phyloP scores from a whole-genome alignment of 1,140 invertebrate species.

The Brachionus koreanus region DNA sequence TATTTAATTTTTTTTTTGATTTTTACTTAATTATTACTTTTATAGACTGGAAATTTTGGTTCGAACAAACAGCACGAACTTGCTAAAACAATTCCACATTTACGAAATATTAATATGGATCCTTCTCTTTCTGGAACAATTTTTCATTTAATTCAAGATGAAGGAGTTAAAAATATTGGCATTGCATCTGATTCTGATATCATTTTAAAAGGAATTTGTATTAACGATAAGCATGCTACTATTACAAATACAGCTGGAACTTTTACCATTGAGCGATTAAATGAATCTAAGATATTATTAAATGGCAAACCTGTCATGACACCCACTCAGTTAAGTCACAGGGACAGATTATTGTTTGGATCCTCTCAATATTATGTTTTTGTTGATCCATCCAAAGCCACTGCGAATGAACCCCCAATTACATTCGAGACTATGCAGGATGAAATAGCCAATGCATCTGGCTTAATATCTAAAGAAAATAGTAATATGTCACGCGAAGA shows the following conservation, averaged over 20 bases:
- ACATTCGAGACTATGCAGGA: constrained; percentile 60
- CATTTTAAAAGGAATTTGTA: constrained; percentile 62
- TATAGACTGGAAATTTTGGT: constrained; percentile 48
- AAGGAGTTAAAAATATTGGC: constrained; percentile 63
- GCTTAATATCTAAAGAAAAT: constrained; percentile 54
- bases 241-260: constrained; percentile 58
- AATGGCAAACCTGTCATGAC: constrained; percentile 61
- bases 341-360: constrained; percentile 61
- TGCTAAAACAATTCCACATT: constrained; percentile 60
- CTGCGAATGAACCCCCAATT: constrained; percentile 47
- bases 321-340: constrained; percentile 61
- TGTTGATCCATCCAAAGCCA: constrained; percentile 20
- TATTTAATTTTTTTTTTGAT: neutral
- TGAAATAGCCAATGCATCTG: constrained; percentile 64
- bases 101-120: constrained; percentile 66
- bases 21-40: constrained; percentile 56
- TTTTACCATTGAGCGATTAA: constrained; percentile 59
- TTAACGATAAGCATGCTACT: constrained; percentile 62
- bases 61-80: constrained; percentile 57
- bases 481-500: constrained; percentile 57
- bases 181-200: constrained; percentile 59
- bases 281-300: constrained; percentile 60
- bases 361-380: constrained; percentile 29
- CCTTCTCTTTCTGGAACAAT: constrained; percentile 63
- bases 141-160: constrained; percentile 63